Evolutionary conservation across 2,797 vertebrate species (phyloP).

Genomic region (Poeciliopsis turneri): DNA sequence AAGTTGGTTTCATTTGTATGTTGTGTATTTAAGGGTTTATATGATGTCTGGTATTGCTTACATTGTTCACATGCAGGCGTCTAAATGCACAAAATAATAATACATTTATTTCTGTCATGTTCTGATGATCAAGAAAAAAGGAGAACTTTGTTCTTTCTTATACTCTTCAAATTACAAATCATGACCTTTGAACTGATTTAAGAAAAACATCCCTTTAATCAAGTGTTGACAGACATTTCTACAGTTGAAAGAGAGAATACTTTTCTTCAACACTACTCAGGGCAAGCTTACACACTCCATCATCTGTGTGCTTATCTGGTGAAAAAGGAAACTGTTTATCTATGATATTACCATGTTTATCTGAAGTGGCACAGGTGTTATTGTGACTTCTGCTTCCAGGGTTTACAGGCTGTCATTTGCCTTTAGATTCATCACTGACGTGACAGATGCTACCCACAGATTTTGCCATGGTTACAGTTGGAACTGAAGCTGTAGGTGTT

Average conservation of each 20-base stretch:
- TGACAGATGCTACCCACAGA: constrained; percentile 12
- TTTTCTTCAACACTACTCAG: no score
- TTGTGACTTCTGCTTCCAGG: neutral
- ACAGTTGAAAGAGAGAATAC: neutral
- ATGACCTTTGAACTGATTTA: neutral
- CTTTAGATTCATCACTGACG: neutral
- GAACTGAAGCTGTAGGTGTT: neutral
- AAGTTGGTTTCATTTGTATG: neutral
- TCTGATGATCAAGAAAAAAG: neutral
- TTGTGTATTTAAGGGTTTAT: neutral
- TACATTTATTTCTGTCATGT: neutral
- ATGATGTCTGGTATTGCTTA: neutral
- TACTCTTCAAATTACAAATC: neutral
- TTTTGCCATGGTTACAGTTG: neutral
- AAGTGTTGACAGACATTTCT: neutral
- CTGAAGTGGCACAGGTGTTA: neutral
- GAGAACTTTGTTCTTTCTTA: neutral
- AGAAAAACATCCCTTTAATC: neutral
- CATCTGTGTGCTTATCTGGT: neutral
- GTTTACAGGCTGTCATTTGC: constrained; percentile 2
- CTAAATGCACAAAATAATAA: neutral
- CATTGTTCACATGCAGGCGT: neutral
- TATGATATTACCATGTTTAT: neutral
- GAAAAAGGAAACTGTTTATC: neutral
- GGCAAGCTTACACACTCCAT: no score